Evolutionary conservation across 2,888 invertebrate genomes (phyloP).

Genomic region (Camponotus fellah): DNA sequence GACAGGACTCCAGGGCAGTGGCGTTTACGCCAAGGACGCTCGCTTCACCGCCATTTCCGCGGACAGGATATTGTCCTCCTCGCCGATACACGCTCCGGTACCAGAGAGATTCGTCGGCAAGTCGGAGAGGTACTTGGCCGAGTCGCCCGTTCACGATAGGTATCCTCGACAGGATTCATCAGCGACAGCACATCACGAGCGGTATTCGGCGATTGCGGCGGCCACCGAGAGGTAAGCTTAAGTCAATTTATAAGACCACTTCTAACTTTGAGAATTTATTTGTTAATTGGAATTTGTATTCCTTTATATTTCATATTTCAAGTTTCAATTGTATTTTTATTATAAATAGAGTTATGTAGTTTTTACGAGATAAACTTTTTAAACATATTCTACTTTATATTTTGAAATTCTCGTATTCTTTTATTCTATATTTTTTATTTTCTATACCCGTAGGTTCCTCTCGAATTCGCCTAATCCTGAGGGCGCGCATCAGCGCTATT

Average conservation of each 20-base stretch:
- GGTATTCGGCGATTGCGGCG: constrained; percentile 75
- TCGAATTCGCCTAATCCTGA: constrained; percentile 82
- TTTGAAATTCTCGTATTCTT: not conserved
- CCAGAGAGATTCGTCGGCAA: constrained; percentile 82
- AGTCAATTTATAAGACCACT: not conserved
- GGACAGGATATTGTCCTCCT: constrained; percentile 81
- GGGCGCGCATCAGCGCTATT: constrained; percentile 81
- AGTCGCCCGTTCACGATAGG: constrained; percentile 78
- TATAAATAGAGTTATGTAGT: not conserved
- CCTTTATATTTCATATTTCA: not conserved
- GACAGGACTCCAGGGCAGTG: constrained; percentile 59
- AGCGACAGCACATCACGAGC: constrained; percentile 76
- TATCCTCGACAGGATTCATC: constrained; percentile 74
- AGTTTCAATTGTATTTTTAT: not conserved
- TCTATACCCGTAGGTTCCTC: constrained; percentile 67
- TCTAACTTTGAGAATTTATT: not conserved
- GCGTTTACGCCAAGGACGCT: constrained; percentile 74
- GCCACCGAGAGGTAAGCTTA: constrained; percentile 73
- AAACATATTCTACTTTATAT: not conserved
- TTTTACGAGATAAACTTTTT: no score
- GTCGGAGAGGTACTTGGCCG: constrained; percentile 75
- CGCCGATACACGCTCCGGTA: constrained; percentile 83
- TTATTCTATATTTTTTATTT: not conserved
- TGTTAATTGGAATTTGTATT: not conserved
- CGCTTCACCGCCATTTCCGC: constrained; percentile 79